phyloP scores from a whole-genome alignment of 1,140 invertebrate genomes.

The Odontomachus brunneus region DNA sequence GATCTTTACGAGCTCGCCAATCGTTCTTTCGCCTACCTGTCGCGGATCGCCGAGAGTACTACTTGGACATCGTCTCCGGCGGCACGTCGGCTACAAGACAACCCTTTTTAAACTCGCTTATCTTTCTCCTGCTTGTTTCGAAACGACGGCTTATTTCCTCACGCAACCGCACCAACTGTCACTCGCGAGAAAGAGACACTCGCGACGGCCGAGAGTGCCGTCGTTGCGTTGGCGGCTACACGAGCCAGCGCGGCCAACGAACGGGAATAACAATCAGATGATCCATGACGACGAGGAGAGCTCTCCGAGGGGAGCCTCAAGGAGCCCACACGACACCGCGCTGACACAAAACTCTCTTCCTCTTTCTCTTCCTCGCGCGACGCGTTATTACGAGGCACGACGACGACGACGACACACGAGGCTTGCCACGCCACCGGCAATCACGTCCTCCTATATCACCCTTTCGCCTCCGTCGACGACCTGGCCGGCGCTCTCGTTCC shows the following conservation, averaged over 20 bases:
- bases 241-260: constrained; percentile 19
- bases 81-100: constrained; percentile 1
- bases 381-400: constrained; percentile 18
- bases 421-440: not conserved
- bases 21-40: constrained; percentile 17
- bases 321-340: not conserved
- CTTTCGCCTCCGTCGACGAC: constrained; percentile 10
- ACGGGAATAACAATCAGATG: not conserved
- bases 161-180: constrained; percentile 70
- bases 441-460: not conserved
- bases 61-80: constrained; percentile 33
- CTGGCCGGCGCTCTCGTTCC: constrained; percentile 16
- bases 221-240: constrained; percentile 1
- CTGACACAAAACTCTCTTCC: constrained; percentile 1
- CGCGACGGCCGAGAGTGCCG: constrained; percentile 40
- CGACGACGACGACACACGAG: constrained; percentile 10
- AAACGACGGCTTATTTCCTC: not conserved
- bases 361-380: not conserved
- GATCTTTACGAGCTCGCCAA: too few species aligned
- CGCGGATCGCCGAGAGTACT: constrained; percentile 8
- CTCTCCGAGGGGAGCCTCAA: not conserved
- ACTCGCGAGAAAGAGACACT: constrained; percentile 56
- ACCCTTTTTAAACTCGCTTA: not conserved
- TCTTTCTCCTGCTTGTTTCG: not conserved
- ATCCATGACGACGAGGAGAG: constrained; percentile 31